Percentiles rank a stretch among this genome's conserved stretches.
Conservation (phyloP, 2,113 vertebrate genomes). For the rabbit (Oryctolagus cuniculus) region DNA sequence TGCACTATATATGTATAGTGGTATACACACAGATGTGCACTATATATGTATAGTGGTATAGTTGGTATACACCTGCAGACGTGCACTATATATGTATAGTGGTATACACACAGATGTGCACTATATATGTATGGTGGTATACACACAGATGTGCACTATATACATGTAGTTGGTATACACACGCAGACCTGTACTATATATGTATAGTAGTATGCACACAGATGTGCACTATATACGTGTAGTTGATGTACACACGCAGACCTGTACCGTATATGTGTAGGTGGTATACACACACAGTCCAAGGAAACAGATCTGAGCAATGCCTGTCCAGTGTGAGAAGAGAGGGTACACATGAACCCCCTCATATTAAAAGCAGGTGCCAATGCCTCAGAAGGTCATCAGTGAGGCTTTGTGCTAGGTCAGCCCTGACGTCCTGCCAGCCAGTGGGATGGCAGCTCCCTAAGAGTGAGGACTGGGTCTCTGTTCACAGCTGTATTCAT, state of each 20-base stretch:
- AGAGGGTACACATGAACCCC: not conserved
- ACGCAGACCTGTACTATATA: too few species aligned
- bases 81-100: too few species aligned
- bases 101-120: too few species aligned
- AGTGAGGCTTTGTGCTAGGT: not conserved
- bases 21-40: not conserved
- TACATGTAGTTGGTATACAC: too few species aligned
- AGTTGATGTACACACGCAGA: too few species aligned
- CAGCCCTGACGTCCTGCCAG: not conserved
- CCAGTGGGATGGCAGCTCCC: not conserved
- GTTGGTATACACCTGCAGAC: too few species aligned
- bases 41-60: too few species aligned
- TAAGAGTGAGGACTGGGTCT: conserved; percentile 7
- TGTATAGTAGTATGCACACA: too few species aligned
- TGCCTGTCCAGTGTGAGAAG: not conserved
- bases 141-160: too few species aligned
- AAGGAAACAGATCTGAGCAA: not conserved
- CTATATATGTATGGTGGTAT: too few species aligned
- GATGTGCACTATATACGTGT: too few species aligned
- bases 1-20: too few species aligned
- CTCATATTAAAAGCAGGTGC: not conserved
- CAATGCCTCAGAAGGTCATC: not conserved
- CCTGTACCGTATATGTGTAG: not conserved
- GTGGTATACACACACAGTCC: not conserved
- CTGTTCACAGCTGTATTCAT: not conserved